phyloP scores from a whole-genome alignment of 2,888 invertebrate species.

The Xiphydria camelus region DNA sequence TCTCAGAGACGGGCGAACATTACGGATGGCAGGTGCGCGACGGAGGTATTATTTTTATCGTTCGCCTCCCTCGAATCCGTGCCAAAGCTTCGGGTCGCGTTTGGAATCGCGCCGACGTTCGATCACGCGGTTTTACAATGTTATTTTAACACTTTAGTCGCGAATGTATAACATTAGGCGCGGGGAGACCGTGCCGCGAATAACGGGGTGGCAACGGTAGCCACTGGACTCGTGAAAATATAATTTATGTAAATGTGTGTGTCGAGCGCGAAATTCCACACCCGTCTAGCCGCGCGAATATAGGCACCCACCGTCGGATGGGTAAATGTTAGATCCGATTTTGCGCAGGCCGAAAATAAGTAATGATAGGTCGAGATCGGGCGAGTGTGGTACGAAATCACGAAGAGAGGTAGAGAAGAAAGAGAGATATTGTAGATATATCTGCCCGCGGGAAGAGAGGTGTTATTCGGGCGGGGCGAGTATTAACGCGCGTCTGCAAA shows the following conservation, averaged over 20 bases:
- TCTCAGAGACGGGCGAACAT: too few species aligned
- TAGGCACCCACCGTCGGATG: constrained; percentile 19
- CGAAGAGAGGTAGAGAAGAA: neutral
- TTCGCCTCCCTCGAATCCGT: neutral
- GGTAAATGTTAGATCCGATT: constrained; percentile 40
- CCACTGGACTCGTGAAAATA: too few species aligned
- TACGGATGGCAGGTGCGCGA: too few species aligned
- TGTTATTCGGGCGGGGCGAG: too few species aligned
- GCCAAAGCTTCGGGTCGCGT: neutral
- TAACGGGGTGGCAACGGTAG: too few species aligned
- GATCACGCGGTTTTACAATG: constrained; percentile 32
- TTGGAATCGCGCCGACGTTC: constrained; percentile 9
- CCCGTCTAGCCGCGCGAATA: constrained; percentile 29
- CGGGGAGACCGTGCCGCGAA: constrained; percentile 15
- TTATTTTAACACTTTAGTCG: constrained; percentile 45
- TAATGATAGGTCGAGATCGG: constrained; percentile 26
- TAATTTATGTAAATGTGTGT: constrained; percentile 54
- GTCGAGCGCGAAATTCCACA: constrained; percentile 28
- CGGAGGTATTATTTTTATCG: neutral
- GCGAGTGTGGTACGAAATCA: constrained; percentile 9
- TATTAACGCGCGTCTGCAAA: too few species aligned
- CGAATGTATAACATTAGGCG: constrained; percentile 46
- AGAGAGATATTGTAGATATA: neutral
- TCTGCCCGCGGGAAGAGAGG: neutral
- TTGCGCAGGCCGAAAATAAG: constrained; percentile 21